These are phyloP conservation scores for Chaenogobius annularis DNA, from an alignment of 2,113 vertebrate species.

Conservation along the genomic window DNA sequence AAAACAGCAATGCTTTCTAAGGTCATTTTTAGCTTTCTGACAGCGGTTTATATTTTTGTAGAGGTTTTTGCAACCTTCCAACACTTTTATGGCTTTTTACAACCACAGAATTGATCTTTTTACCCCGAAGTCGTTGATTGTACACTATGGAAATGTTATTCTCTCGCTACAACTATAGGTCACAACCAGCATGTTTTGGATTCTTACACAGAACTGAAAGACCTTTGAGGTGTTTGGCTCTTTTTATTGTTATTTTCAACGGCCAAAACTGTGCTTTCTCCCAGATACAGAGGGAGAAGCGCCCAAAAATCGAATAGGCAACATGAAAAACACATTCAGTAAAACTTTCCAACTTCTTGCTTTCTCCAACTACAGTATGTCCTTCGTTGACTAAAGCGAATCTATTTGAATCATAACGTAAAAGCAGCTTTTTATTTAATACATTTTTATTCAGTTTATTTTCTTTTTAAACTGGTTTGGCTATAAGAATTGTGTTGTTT, in stretches of 20 bases:
- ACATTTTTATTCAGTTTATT: not conserved
- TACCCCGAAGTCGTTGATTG: conserved; percentile 49
- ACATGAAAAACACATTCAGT: no score
- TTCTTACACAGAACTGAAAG: conserved; percentile 28
- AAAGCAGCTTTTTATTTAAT: no score
- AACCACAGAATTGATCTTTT: conserved; percentile 42
- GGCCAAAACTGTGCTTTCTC: not conserved
- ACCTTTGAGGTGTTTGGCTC: conserved; percentile 20
- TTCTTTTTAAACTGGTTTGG: not conserved
- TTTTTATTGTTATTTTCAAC: conserved; percentile 11
- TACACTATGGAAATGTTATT: conserved; percentile 45
- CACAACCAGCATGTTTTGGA: conserved; percentile 14
- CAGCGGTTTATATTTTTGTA: conserved; percentile 9
- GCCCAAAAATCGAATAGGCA: not conserved
- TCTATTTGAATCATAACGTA: no score
- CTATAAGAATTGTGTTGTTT: not conserved
- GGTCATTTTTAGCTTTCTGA: conserved; percentile 21
- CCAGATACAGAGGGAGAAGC: not conserved
- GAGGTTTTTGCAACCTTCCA: conserved; percentile 14
- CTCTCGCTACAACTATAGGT: conserved; percentile 36
- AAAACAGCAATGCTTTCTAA: conserved; percentile 2
- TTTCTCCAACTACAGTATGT: no score
- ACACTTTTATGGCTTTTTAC: conserved; percentile 30
- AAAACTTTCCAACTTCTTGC: no score
- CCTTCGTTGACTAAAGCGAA: no score